These are phyloP conservation scores for Ammospiza caudacuta DNA, from an alignment of 2,113 vertebrate species.

Conservation along the genomic window DNA sequence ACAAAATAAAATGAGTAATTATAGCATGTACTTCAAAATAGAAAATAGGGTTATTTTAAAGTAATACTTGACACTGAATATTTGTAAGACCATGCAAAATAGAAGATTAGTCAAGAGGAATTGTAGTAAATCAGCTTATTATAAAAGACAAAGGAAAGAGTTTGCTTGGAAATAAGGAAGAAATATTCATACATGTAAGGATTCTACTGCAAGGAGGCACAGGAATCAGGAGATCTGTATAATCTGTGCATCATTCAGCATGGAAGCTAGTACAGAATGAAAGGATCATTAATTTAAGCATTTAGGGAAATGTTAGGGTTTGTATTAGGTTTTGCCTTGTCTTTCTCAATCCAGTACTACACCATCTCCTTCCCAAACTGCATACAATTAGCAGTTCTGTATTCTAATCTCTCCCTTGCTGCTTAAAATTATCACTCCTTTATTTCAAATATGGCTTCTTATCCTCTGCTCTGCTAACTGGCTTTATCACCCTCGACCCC, in stretches of 20 bases:
- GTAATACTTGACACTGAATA: slow-evolving; percentile 22
- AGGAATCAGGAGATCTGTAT: neutral
- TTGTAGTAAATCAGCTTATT: slow-evolving; percentile 29
- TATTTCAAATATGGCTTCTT: slow-evolving; percentile 75
- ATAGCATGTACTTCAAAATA: neutral
- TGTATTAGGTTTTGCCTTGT: slow-evolving; percentile 47
- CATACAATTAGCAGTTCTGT: slow-evolving; percentile 71
- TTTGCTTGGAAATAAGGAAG: slow-evolving; percentile 34
- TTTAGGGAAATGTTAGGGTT: slow-evolving; percentile 36
- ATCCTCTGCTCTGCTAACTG: slow-evolving; percentile 71
- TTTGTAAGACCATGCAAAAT: slow-evolving; percentile 25
- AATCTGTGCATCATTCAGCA: slow-evolving; percentile 26
- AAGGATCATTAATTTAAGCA: slow-evolving; percentile 50
- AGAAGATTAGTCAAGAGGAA: slow-evolving; percentile 22
- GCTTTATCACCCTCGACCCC: slow-evolving; percentile 69
- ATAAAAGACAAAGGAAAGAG: slow-evolving; percentile 54
- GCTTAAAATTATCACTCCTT: slow-evolving; percentile 77
- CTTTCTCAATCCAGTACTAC: slow-evolving; percentile 34
- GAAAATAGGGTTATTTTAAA: slow-evolving; percentile 34
- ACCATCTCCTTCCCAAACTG: slow-evolving; percentile 61
- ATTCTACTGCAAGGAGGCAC: neutral
- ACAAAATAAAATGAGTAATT: slow-evolving; percentile 43
- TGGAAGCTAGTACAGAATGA: slow-evolving; percentile 12
- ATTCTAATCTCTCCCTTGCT: slow-evolving; percentile 72
- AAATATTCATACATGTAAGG: neutral